Conservation (phyloP, 2,888 invertebrate species). For the Neria commutata region DNA sequence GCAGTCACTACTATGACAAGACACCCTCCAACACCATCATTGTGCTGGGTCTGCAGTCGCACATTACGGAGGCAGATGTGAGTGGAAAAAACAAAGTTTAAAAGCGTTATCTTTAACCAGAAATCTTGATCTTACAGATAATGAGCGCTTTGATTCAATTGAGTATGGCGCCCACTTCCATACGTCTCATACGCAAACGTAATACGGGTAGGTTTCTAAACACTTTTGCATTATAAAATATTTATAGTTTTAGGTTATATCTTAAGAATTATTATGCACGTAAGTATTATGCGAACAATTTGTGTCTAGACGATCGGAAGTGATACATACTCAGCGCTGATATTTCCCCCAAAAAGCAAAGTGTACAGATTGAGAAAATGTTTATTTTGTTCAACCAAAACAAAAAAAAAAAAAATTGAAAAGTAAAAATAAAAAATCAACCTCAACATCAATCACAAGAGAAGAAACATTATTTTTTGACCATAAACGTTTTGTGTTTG, state of each 20-base stretch:
- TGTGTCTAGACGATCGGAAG: no score
- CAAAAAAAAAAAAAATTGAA: conserved; percentile 33
- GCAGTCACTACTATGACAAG: conserved; percentile 65
- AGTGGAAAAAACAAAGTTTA: conserved; percentile 50
- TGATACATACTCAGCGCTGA: neutral
- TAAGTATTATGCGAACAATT: conserved; percentile 21
- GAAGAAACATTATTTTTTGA: conserved; percentile 58
- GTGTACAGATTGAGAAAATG: conserved; percentile 16
- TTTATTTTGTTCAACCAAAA: conserved; percentile 3
- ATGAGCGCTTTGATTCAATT: conserved; percentile 76
- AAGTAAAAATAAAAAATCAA: conserved; percentile 25
- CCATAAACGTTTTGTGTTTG: conserved; percentile 66
- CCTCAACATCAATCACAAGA: conserved; percentile 37
- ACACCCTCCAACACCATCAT: conserved; percentile 75
- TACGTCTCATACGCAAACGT: conserved; percentile 81
- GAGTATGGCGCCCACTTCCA: conserved; percentile 78
- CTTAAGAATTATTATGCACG: conserved; percentile 7
- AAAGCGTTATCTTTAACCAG: neutral
- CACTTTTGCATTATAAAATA: conserved; percentile 11
- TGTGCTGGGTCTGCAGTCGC: conserved; percentile 75
- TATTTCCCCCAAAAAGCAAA: no score
- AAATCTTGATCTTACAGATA: conserved; percentile 66
- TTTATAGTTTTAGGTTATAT: conserved; percentile 2
- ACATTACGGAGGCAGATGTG: conserved; percentile 79
- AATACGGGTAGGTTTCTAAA: conserved; percentile 74